Evolutionary conservation across 1,140 invertebrate genomes (phyloP), one percentile per base, ranked within the genome.

Genomic region (Drosophila takahashii): DNA sequence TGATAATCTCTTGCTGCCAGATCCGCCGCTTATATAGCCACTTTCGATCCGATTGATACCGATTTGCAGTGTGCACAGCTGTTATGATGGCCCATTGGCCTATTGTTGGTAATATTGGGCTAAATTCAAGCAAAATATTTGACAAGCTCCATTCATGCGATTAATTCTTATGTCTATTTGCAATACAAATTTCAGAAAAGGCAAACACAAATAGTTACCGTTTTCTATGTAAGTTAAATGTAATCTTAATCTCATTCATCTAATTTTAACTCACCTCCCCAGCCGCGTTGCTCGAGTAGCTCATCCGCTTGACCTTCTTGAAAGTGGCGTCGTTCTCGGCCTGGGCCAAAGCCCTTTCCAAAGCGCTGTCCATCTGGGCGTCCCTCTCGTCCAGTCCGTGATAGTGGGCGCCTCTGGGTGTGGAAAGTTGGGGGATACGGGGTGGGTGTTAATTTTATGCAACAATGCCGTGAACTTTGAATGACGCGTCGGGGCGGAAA

Each of bases 321-420:
- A 95, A 95, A 1, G 95, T 95, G 22, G 94, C 94, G 75, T 96
- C 95, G 62, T 95, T 94, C 3, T 95, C 92, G 0, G 95, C 95
- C 90, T 95, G 95, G 56, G 93, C 93, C 0, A 96, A 92, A 0
- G 95, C 95, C 52, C 94, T 93, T 69, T 95, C 94, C 36, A 96
- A 77, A 39, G 93, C 93, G 8, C 92, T 91, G 61, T 93, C 93
- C 53, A 94, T 87, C 73, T 94, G 93, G 54, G 93, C 77, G 72
- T 61, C 81, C 7, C 80, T 90, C 52, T 92, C 91, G 44, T 91
- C 81, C 6, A 92, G 16, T 4, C 87, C 91, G 13, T 76, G 70
- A 51, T 90, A 91, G 18, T 39, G 58, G 32, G 61, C 62, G 22
- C 62, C 65, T 3, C 75, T 85, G 48, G 8, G 22, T n/a, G 22